A percentile compares a stretch with the other conserved stretches of the same genome.
phyloP scores from a whole-genome alignment of 2,113 vertebrate genomes.

The Phyllopteryx taeniolatus region DNA sequence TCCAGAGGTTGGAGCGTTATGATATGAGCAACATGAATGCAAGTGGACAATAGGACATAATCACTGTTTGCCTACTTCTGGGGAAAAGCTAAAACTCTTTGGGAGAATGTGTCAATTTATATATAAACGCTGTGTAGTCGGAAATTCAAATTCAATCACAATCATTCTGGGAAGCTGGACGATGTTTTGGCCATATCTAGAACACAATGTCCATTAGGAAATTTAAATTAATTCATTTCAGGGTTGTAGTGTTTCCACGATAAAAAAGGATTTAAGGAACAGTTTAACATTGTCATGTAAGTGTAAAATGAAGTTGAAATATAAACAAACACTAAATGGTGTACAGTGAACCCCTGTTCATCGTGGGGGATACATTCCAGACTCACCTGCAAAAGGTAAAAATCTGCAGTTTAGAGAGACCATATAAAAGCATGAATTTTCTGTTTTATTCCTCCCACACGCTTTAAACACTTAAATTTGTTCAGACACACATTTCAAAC shows the following conservation, averaged over 20 bases:
- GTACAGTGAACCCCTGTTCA: neutral
- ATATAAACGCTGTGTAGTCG: neutral
- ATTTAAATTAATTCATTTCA: no score
- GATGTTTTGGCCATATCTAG: neutral
- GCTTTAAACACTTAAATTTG: no score
- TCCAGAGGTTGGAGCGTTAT: neutral
- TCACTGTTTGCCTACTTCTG: neutral
- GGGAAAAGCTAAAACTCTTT: neutral
- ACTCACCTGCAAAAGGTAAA: neutral
- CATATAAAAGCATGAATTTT: no score
- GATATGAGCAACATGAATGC: neutral
- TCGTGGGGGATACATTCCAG: no score
- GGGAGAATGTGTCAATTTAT: neutral
- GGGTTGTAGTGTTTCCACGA: no score
- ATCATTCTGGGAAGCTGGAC: neutral
- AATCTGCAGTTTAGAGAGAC: neutral
- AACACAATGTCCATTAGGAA: neutral
- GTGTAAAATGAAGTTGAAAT: no score
- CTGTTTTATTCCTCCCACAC: no score
- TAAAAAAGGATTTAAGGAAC: no score
- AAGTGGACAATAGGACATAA: neutral
- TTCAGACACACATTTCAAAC: no score
- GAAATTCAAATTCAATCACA: neutral
- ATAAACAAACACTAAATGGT: no score
- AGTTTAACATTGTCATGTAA: no score